Conservation (phyloP, 2,888 invertebrate genomes). For the Eutolmus rufibarbis region DNA sequence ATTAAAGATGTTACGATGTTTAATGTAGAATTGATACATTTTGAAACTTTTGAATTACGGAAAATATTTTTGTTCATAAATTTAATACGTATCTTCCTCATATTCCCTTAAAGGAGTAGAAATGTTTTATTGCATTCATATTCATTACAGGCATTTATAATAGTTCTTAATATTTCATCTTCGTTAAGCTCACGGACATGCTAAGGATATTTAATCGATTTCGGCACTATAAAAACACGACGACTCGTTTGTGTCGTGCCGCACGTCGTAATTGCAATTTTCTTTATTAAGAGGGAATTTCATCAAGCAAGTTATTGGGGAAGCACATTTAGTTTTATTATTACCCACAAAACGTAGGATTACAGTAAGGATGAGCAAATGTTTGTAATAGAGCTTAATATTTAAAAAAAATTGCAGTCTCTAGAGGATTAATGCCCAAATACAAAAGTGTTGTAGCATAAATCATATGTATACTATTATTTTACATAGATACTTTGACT, state of each 20-base stretch:
- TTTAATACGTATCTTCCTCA: not conserved
- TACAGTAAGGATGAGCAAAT: not conserved
- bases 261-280: not conserved
- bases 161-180: not conserved
- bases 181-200: not conserved
- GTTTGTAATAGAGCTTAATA: too few relatives aligned
- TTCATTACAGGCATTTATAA: not conserved
- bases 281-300: not conserved
- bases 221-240: not conserved
- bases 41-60: not conserved
- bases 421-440: too few relatives aligned
- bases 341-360: not conserved
- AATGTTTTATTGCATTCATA: not conserved
- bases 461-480: too few relatives aligned
- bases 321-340: not conserved
- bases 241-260: not conserved
- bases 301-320: not conserved
- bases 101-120: not conserved
- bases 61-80: not conserved
- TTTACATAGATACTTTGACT: too few relatives aligned
- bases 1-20: not conserved
- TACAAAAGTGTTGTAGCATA: too few relatives aligned
- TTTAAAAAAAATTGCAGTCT: too few relatives aligned
- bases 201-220: not conserved
- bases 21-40: not conserved